phyloP scores from a whole-genome alignment of 2,113 vertebrate species.

The Leucopsar rothschildi region DNA sequence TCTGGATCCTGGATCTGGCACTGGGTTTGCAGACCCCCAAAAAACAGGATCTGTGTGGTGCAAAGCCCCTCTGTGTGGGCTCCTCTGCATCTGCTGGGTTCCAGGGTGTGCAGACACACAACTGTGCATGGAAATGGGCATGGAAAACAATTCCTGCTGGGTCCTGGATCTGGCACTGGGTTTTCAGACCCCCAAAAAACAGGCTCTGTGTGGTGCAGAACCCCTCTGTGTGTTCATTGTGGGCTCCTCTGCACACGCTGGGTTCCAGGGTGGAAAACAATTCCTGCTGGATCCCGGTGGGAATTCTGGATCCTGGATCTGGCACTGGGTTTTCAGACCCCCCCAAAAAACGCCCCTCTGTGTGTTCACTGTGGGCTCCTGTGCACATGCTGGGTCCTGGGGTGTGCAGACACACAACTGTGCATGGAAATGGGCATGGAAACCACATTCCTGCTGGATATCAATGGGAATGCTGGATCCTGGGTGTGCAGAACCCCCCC shows the following conservation, averaged over 20 bases:
- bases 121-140: rapidly evolving
- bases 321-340: neutral
- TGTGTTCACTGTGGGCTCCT: neutral
- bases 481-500: neutral
- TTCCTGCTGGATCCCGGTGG: neutral
- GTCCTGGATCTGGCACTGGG: neutral
- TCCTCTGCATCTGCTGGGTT: neutral
- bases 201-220: no score
- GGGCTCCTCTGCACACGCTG: neutral
- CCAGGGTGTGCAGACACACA: rapidly evolving
- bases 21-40: neutral
- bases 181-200: neutral
- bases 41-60: no score
- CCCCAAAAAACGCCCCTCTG: neutral
- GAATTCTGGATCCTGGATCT: neutral
- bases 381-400: rapidly evolving
- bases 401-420: rapidly evolving
- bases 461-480: neutral
- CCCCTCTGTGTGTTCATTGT: rapidly evolving
- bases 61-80: neutral
- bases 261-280: rapidly evolving
- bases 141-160: neutral
- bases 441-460: neutral
- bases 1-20: neutral
- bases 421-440: neutral